Base-by-base conservation (phyloP, 2,888 invertebrate species). In the Cosmorhoe ocellata region DNA sequence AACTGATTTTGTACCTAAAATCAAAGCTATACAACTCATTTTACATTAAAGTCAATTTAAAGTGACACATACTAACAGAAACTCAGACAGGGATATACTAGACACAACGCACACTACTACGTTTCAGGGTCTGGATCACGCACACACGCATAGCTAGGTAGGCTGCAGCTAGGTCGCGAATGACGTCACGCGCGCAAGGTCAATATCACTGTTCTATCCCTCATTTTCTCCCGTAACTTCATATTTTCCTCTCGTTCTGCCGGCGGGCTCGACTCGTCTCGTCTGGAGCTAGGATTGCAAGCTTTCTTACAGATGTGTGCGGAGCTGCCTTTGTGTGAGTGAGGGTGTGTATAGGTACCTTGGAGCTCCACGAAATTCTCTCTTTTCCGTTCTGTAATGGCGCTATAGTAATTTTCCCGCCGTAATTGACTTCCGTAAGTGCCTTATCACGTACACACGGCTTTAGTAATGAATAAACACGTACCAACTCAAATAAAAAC, bases 151-250 rank as follows among this genome's bases (percentile, higher is more conserved):
- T 52, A 68, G 63, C 67, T 56, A 71, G 75, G 73, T 78, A 81
- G 56, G 84, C 79, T 89, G 88, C 89, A 90, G 84, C 92, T 91
- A 91, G 91, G 92, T 92, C 91, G 91, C 75, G 72, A 80, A 86
- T 91, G 91, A 92, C 92, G 92, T 92, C 92, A 91, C 30, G 51
- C 80, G 63, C 77, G 84, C 90, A 90, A 90, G 90, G 89, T 90
- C 90, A 90, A 89, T 90, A 90, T 79, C 89, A 88, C 80, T 70
- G 51, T 46, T 62, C 65, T 60, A 58, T 62, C 50, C 75, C 71
- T 63, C 49, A 85, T 76, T 71, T 46, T 51, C 79, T 2, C 69
- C 31, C 51, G 31, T 28, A 34, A 26, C 8, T 6, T 27, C 14
- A 31, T 55, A 67, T 12, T 37, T 53, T 45, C 59, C 55, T 84